phyloP scores from a whole-genome alignment of 2,888 invertebrate species.

The Elegia similella region DNA sequence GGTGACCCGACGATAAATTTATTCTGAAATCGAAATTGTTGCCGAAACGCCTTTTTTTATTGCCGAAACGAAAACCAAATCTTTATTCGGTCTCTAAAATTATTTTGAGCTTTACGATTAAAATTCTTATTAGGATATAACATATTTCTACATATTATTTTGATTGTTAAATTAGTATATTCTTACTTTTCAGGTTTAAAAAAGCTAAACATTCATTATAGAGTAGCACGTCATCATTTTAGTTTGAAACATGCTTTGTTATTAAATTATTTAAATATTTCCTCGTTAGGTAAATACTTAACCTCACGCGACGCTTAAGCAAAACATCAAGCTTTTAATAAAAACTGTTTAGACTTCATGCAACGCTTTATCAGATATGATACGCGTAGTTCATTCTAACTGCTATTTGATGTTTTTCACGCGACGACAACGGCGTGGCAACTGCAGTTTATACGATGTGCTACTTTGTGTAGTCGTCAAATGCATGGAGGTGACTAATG shows the following conservation, averaged over 20 bases:
- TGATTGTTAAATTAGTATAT: too few species aligned
- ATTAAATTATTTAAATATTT: conserved; percentile 11
- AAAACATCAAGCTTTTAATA: neutral
- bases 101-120: too few species aligned
- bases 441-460: neutral
- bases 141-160: too few species aligned
- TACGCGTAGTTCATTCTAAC: neutral
- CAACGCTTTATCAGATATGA: neutral
- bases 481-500: too few species aligned
- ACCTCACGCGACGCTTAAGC: conserved; percentile 1
- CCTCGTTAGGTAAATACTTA: conserved; percentile 1
- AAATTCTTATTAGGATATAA: too few species aligned
- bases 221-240: neutral
- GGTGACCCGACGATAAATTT: too few species aligned
- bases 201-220: too few species aligned
- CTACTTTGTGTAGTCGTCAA: neutral
- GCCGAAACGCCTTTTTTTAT: too few species aligned
- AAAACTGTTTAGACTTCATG: neutral
- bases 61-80: too few species aligned
- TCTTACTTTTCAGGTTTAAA: too few species aligned
- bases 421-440: neutral
- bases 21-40: too few species aligned
- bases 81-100: too few species aligned
- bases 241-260: neutral
- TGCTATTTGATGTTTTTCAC: neutral